A percentile compares a stretch with the other conserved stretches of the same genome.
These are phyloP conservation scores for Dryobota labecula DNA, from an alignment of 2,888 invertebrate species.

Conservation along the genomic window DNA sequence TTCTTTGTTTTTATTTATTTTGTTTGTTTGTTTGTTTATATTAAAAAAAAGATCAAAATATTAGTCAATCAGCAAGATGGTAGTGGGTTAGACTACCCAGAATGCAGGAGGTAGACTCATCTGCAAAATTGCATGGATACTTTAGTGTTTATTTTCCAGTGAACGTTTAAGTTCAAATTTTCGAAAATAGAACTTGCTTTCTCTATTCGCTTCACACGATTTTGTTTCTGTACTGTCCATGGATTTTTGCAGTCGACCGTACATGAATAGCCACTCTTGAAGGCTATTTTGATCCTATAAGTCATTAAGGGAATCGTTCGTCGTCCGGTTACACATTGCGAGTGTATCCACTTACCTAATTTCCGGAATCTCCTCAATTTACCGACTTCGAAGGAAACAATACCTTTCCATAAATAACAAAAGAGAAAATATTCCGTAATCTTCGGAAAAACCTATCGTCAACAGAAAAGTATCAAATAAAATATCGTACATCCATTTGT, in stretches of 20 bases:
- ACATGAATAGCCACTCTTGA: not conserved
- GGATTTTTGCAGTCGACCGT: no score
- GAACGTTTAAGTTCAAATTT: no score
- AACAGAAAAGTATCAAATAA: conserved; percentile 73
- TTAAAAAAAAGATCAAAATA: no score
- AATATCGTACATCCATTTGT: conserved; percentile 71
- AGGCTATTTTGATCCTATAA: conserved; percentile 6
- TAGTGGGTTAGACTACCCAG: no score
- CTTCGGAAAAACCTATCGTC: conserved; percentile 48
- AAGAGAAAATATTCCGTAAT: conserved; percentile 39
- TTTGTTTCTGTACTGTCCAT: no score
- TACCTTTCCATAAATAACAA: conserved; percentile 39
- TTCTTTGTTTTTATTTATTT: no score
- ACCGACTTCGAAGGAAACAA: conserved; percentile 38
- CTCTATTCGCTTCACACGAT: no score
- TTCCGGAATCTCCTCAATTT: conserved; percentile 36
- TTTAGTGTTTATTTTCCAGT: no score
- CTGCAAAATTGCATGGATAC: no score
- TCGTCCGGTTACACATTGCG: not conserved
- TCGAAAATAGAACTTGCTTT: no score
- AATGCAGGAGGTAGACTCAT: not conserved
- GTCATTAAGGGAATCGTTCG: not conserved
- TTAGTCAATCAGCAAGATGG: not conserved
- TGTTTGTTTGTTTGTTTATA: no score
- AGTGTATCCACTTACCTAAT: conserved; percentile 36